A percentile compares a stretch with the other conserved stretches of the same genome.
These are phyloP conservation scores for Temnothorax longispinosus DNA, from an alignment of 1,140 invertebrate genomes.

Conservation along the genomic window DNA sequence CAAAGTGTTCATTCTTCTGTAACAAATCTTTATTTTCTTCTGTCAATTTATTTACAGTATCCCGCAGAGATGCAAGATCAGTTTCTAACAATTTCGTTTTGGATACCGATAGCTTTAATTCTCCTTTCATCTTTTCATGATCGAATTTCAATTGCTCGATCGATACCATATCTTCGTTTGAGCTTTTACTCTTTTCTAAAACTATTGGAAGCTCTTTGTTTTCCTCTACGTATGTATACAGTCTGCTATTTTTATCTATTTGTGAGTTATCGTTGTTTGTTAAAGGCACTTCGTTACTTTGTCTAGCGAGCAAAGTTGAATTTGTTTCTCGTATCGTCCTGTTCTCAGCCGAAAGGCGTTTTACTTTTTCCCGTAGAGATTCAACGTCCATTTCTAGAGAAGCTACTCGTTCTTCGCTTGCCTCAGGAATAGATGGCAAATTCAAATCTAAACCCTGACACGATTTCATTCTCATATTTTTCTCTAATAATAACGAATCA, in stretches of 20 bases:
- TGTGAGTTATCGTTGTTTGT: conserved; percentile 74
- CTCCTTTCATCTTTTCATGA: conserved; percentile 71
- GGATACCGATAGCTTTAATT: conserved; percentile 67
- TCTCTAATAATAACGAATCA: conserved; percentile 79
- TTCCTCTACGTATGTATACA: conserved; percentile 75
- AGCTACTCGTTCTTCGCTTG: conserved; percentile 81
- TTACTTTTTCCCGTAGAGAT: conserved; percentile 78
- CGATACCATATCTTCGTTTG: conserved; percentile 77
- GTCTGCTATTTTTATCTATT: conserved; percentile 68
- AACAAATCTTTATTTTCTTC: conserved; percentile 78
- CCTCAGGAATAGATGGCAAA: conserved; percentile 83
- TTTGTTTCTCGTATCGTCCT: conserved; percentile 86
- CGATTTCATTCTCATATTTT: conserved; percentile 44
- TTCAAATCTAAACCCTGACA: conserved; percentile 72
- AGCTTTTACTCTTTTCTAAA: conserved; percentile 74
- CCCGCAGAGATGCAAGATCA: conserved; percentile 64
- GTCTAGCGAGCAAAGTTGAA: conserved; percentile 34
- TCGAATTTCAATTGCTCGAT: conserved; percentile 78
- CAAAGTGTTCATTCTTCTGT: conserved; percentile 75
- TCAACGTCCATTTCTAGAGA: conserved; percentile 82
- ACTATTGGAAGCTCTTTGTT: conserved; percentile 76
- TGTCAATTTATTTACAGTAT: conserved; percentile 74
- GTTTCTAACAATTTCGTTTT: conserved; percentile 74
- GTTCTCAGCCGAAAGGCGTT: conserved; percentile 86
- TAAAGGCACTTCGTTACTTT: conserved; percentile 4